phyloP scores from a whole-genome alignment of 2,888 invertebrate genomes.

The Acronicta aceris region DNA sequence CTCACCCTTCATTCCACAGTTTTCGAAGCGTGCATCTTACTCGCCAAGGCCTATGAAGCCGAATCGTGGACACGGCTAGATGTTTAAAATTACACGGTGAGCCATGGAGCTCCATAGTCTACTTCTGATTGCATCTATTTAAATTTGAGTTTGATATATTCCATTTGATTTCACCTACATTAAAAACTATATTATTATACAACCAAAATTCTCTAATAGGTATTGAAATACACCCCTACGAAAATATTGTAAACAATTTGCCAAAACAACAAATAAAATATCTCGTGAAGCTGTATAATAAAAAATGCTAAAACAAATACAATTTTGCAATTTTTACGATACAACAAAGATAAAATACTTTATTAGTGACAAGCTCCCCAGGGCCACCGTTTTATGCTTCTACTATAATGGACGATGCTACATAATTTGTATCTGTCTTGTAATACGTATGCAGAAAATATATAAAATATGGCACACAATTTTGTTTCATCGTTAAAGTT shows the following conservation, averaged over 20 bases:
- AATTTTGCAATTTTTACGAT: constrained; percentile 48
- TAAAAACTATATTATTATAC: too few relatives aligned
- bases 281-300: constrained; percentile 40
- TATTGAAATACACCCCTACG: neutral
- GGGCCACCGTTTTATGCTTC: constrained; percentile 32
- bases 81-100: too few relatives aligned
- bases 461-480: constrained; percentile 13
- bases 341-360: constrained; percentile 41
- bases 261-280: constrained; percentile 29
- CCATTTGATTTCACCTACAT: too few relatives aligned
- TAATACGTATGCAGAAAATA: constrained; percentile 29
- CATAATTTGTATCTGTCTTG: constrained; percentile 36
- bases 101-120: too few relatives aligned
- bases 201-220: too few relatives aligned
- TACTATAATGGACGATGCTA: constrained; percentile 24
- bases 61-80: too few relatives aligned
- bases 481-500: constrained; percentile 21
- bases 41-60: too few relatives aligned
- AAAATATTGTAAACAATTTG: neutral
- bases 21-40: too few relatives aligned
- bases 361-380: constrained; percentile 39
- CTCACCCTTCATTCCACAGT: too few relatives aligned
- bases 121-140: too few relatives aligned
- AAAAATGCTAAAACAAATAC: constrained; percentile 37
- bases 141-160: too few relatives aligned